Evolutionary conservation across 2,888 invertebrate species (phyloP).

Genomic region (Coleophora flavipennella): DNA sequence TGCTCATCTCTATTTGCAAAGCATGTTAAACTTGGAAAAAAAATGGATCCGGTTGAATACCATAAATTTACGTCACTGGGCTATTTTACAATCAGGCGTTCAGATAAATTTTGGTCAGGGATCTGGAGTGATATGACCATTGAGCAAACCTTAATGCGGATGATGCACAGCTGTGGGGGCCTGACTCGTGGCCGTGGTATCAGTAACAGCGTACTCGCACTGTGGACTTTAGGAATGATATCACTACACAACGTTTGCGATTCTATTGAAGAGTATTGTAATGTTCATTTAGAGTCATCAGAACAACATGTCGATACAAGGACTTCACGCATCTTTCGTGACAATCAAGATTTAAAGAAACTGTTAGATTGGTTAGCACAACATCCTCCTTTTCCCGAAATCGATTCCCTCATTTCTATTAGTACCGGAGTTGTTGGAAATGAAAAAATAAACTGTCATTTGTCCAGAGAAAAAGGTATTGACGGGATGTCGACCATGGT

Average conservation of each 20-base stretch:
- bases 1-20: neutral
- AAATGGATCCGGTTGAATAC: neutral
- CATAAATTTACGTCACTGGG: neutral
- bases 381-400: neutral
- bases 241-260: neutral
- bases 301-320: constrained; percentile 1
- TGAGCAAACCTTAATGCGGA: neutral
- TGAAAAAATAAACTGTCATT: neutral
- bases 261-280: neutral
- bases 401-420: neutral
- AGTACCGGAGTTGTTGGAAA: constrained; percentile 1
- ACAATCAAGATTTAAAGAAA: neutral
- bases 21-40: neutral
- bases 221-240: constrained; percentile 9
- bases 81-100: neutral
- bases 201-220: neutral
- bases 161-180: neutral
- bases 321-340: neutral
- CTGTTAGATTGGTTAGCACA: neutral
- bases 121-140: neutral
- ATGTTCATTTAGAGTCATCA: neutral
- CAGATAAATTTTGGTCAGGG: neutral
- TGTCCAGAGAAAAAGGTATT: neutral
- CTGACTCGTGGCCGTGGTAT: neutral
- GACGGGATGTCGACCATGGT: neutral